Conservation (phyloP, 1,140 invertebrate species). For the Sipha flava region DNA sequence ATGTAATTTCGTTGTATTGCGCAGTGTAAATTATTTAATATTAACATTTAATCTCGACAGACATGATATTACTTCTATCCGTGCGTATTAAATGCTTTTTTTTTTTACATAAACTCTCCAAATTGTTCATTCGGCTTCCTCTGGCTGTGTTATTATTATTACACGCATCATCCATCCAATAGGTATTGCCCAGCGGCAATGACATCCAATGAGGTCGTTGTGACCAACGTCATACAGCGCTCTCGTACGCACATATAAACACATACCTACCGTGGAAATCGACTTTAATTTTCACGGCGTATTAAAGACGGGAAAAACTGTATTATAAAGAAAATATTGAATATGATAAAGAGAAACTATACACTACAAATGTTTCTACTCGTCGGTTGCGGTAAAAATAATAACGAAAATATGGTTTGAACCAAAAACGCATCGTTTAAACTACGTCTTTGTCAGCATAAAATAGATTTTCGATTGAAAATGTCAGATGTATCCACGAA, state of each 20-base stretch:
- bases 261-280: conserved; percentile 5
- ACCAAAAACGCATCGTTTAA: too few species aligned
- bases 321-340: neutral
- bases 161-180: neutral
- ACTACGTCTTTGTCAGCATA: too few species aligned
- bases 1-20: too few species aligned
- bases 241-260: neutral
- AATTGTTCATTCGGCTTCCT: neutral
- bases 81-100: neutral
- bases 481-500: too few species aligned
- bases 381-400: too few species aligned
- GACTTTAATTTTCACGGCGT: conserved; percentile 14
- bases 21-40: too few species aligned
- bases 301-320: neutral
- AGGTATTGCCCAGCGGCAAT: conserved; percentile 21
- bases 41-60: too few species aligned
- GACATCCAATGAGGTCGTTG: conserved; percentile 29
- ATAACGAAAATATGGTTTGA: too few species aligned
- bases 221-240: neutral
- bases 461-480: too few species aligned
- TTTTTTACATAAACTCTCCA: neutral
- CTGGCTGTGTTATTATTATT: neutral
- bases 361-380: too few species aligned
- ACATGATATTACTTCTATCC: too few species aligned
- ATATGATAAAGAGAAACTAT: neutral